Conservation (phyloP, 2,888 invertebrate genomes). For the Muschampia plurimacula region DNA sequence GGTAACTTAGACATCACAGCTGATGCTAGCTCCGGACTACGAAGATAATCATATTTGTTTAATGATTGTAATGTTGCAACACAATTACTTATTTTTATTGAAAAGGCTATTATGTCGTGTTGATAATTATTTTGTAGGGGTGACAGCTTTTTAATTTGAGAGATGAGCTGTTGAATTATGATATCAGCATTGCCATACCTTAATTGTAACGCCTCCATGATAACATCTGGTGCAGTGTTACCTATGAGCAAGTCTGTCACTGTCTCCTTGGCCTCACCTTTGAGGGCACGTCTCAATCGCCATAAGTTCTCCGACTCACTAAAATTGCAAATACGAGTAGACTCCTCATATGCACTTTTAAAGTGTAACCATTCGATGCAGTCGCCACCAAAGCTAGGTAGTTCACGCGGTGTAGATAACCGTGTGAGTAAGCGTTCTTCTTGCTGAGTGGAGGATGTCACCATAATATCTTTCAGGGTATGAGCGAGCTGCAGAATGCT, state of each 20-base stretch:
- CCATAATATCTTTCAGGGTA: conserved; percentile 23
- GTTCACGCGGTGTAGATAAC: conserved; percentile 22
- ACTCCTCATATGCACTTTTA: conserved; percentile 22
- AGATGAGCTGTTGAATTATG: conserved; percentile 15
- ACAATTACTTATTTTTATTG: conserved; percentile 25
- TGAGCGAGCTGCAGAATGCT: conserved; percentile 26
- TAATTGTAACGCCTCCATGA: conserved; percentile 26
- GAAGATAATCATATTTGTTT: conserved; percentile 16
- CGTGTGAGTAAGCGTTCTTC: conserved; percentile 27
- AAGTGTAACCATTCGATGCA: conserved; percentile 27
- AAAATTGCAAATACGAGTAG: conserved; percentile 14
- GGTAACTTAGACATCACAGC: conserved; percentile 22
- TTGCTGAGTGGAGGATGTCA: conserved; percentile 25
- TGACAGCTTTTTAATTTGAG: conserved; percentile 21
- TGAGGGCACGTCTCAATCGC: conserved; percentile 19
- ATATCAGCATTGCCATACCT: conserved; percentile 23
- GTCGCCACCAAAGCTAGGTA: conserved; percentile 21
- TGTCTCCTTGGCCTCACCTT: conserved; percentile 25
- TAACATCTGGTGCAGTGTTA: conserved; percentile 15
- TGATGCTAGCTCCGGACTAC: conserved; percentile 23
- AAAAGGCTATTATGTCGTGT: conserved; percentile 19
- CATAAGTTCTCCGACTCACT: conserved; percentile 24
- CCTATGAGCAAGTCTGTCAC: conserved; percentile 21
- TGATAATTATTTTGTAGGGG: conserved; percentile 21
- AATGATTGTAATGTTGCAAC: conserved; percentile 15